A percentile compares a stretch with the other conserved stretches of the same genome.
These are phyloP conservation scores for Lasiommata megera DNA, from an alignment of 2,888 invertebrate species.

Conservation along the genomic window DNA sequence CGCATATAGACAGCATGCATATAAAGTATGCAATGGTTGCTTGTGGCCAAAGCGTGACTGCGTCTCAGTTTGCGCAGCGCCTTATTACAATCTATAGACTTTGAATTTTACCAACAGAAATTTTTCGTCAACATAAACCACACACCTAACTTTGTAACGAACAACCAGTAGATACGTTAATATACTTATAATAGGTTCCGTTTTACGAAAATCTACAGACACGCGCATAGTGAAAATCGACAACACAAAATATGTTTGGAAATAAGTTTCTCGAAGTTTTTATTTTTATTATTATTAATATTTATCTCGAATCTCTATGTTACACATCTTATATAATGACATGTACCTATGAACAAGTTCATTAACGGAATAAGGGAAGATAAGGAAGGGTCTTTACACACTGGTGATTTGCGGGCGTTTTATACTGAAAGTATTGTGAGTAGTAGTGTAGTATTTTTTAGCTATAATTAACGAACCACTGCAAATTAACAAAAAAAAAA, in stretches of 20 bases:
- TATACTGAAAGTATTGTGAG: no score
- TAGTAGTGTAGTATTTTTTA: no score
- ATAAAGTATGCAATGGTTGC: no score
- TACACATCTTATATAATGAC: conserved; percentile 74
- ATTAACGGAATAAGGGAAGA: conserved; percentile 43
- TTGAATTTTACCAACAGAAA: no score
- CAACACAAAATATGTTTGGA: conserved; percentile 49
- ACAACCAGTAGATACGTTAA: neutral
- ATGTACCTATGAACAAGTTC: conserved; percentile 58
- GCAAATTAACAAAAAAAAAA: no score
- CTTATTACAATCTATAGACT: no score
- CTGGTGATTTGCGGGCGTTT: neutral
- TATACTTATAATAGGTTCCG: neutral
- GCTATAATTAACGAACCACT: no score
- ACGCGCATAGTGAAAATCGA: conserved; percentile 37
- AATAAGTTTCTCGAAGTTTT: conserved; percentile 28
- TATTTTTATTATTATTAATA: conserved; percentile 37
- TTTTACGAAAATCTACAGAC: conserved; percentile 28
- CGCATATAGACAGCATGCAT: no score
- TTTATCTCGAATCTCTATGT: conserved; percentile 67
- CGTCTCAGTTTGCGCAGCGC: no score
- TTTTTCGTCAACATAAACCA: no score
- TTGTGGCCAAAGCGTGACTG: no score
- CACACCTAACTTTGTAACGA: neutral
- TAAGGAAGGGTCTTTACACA: neutral